Conservation (phyloP, 2,113 vertebrate species). For the Barbus barbus region DNA sequence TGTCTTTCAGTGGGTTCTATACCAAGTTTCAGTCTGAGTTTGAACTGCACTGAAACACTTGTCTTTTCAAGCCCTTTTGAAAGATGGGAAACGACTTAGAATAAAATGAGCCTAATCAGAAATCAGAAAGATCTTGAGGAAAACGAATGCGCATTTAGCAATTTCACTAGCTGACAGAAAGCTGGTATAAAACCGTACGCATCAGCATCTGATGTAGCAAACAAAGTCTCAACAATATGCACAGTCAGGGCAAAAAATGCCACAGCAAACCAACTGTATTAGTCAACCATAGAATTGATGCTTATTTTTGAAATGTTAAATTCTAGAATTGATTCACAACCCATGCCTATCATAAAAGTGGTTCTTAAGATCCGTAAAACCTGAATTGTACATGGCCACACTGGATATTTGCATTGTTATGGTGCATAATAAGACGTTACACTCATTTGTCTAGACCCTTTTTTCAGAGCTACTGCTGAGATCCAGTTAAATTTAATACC, state of each 20-base stretch:
- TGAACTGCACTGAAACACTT: background rate
- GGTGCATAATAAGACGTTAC: constrained; percentile 24
- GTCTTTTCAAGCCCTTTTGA: background rate
- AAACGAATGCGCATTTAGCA: background rate
- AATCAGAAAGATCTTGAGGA: background rate
- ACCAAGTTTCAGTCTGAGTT: background rate
- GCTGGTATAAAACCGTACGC: background rate
- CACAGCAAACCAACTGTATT: background rate
- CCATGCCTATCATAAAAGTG: background rate
- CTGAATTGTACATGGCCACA: background rate
- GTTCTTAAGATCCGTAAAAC: constrained; percentile 6
- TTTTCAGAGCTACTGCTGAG: constrained; percentile 22
- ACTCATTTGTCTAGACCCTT: constrained; percentile 35
- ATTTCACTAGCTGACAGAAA: background rate
- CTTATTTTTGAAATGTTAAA: background rate
- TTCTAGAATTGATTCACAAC: background rate
- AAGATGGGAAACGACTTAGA: background rate
- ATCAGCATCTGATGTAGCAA: background rate
- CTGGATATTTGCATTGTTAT: background rate
- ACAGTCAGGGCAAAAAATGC: constrained; percentile 15
- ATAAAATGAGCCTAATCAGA: background rate
- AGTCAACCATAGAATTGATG: background rate
- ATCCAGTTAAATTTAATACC: background rate
- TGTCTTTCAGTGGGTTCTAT: background rate
- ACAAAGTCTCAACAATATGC: constrained; percentile 14